phyloP scores from a whole-genome alignment of 2,113 vertebrate genomes.

The Daphoenositta chrysoptera region DNA sequence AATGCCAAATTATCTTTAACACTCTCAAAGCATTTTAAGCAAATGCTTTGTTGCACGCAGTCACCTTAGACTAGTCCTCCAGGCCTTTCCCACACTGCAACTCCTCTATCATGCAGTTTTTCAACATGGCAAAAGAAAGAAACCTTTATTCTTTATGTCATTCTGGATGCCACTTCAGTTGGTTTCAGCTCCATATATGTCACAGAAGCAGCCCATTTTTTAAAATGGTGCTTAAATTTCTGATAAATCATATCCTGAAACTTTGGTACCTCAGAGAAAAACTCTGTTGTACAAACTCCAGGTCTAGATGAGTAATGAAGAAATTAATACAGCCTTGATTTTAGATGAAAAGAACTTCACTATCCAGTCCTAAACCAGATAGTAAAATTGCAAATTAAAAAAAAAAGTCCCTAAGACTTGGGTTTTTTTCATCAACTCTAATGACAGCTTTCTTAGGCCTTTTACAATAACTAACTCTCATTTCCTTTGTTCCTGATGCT shows the following conservation, averaged over 20 bases:
- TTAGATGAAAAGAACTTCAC: neutral
- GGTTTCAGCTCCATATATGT: neutral
- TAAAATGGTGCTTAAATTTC: neutral
- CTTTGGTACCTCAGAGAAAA: neutral
- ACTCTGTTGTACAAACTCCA: neutral
- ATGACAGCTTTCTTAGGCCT: neutral
- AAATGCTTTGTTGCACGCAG: neutral
- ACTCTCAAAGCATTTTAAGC: neutral
- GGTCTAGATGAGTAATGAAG: neutral
- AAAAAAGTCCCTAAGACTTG: neutral
- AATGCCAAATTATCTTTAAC: neutral
- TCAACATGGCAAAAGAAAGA: neutral
- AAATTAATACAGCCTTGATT: neutral
- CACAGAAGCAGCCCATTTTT: neutral
- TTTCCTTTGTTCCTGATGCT: constrained; percentile 26
- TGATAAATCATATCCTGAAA: neutral
- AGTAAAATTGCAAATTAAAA: neutral
- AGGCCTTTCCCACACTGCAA: neutral
- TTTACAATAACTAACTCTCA: neutral
- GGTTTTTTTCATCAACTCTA: neutral
- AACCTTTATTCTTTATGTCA: neutral
- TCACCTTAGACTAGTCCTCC: neutral
- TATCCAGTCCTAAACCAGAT: neutral
- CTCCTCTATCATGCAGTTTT: neutral
- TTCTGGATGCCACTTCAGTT: neutral